These are phyloP conservation scores for Herpetotheres cachinnans DNA, from an alignment of 2,113 vertebrate genomes.

Conservation along the genomic window DNA sequence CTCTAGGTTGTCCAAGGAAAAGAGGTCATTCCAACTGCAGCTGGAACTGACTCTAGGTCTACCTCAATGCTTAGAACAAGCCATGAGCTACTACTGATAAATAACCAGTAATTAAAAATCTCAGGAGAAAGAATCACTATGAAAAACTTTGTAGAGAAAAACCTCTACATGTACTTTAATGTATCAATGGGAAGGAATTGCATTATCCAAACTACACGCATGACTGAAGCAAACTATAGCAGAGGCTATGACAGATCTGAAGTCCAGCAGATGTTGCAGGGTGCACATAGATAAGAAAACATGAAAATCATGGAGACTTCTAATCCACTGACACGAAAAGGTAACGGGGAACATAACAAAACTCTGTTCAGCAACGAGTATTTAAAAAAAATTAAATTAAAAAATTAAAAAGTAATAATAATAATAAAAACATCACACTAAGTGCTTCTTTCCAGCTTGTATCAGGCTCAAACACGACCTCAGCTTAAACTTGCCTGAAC, in stretches of 20 bases:
- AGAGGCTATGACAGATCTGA: neutral
- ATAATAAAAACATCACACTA: neutral
- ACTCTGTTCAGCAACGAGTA: neutral
- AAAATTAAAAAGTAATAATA: neutral
- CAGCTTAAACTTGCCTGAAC: neutral
- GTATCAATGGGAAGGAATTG: neutral
- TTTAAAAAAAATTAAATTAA: rapidly evolving
- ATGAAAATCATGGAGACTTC: neutral
- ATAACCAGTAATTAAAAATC: neutral
- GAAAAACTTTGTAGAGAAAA: neutral
- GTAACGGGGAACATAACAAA: neutral
- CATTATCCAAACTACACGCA: neutral
- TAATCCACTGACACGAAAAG: neutral
- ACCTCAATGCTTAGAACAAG: neutral
- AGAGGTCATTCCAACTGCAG: neutral
- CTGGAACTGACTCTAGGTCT: neutral
- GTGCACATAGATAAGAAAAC: neutral
- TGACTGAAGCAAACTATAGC: neutral
- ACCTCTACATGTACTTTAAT: neutral
- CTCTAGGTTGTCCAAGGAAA: neutral
- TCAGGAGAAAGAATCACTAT: neutral
- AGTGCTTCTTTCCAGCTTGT: neutral
- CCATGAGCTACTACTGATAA: neutral
- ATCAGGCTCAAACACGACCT: neutral
- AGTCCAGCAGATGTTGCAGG: neutral